A percentile compares a stretch with the other conserved stretches of the same genome.
phyloP scores from a whole-genome alignment of 2,113 vertebrate genomes.

The Poecile atricapillus region DNA sequence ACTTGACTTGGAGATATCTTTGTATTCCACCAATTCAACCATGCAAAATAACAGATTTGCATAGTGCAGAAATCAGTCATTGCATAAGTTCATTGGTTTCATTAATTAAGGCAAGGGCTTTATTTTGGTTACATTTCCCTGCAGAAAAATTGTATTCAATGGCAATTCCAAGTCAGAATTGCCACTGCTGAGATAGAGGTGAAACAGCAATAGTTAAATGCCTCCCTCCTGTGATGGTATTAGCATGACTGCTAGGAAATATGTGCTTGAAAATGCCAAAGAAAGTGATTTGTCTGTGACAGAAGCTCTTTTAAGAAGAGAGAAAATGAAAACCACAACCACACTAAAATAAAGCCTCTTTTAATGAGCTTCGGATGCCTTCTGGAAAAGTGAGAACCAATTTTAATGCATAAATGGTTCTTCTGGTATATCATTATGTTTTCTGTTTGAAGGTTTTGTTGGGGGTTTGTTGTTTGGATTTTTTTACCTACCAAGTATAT shows the following conservation, averaged over 20 bases:
- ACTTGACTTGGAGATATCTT: neutral
- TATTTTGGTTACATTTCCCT: neutral
- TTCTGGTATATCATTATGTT: slow-evolving; percentile 37
- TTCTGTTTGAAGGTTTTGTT: slow-evolving; percentile 18
- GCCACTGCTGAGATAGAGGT: neutral
- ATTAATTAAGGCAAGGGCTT: neutral
- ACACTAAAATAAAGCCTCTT: slow-evolving; percentile 51
- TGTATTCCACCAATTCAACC: neutral
- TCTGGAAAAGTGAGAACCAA: slow-evolving; percentile 28
- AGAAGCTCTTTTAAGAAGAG: slow-evolving; percentile 39
- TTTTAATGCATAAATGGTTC: slow-evolving; percentile 24
- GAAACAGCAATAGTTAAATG: slow-evolving; percentile 31
- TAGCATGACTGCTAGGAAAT: slow-evolving; percentile 48
- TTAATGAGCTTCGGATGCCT: slow-evolving; percentile 55
- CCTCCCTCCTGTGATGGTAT: slow-evolving; percentile 31
- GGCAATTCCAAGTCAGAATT: neutral
- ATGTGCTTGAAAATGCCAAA: slow-evolving; percentile 31
- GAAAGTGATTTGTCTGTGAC: slow-evolving; percentile 60
- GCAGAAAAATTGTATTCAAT: neutral
- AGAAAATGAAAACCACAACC: slow-evolving; percentile 58
- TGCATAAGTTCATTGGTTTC: neutral
- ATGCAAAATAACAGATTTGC: neutral
- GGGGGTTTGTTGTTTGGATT: neutral
- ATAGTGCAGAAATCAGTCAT: neutral
- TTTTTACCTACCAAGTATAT: neutral